Evolutionary conservation across 1,140 invertebrate genomes (phyloP), one percentile per base, ranked within the genome.

Genomic region (Cyclargus thomasi): DNA sequence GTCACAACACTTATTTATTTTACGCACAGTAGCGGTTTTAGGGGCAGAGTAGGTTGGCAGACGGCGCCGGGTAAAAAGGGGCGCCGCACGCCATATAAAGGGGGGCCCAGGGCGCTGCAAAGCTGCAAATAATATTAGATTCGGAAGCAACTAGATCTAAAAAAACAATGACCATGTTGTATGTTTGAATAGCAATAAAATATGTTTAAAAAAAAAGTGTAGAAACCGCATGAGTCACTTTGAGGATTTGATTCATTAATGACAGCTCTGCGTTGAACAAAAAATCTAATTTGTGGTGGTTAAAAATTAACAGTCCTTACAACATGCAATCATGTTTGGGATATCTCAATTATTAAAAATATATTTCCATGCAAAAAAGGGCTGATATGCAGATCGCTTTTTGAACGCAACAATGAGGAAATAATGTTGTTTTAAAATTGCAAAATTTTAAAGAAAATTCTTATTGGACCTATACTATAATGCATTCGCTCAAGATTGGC

Each of bases 271-370:
- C 39, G 39, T 1, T 47, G 39, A 47, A 47, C 39, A 47, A 47
- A 47, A 11, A 47, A 8, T 29, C 39, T 47, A 47, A 47, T 47
- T 47, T 11, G 14, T 47, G 39, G 11, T 47, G 14, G 14, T 16
- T 47, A 47, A 47, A 47, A 47, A 14, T 47, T 47, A 47, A 47
- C 39, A 47, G 14, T 47, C 39, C 39, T 47, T 47, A 47, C 39
- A 47, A 47, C 39, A 47, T 47, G 39, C 14, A 47, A 47, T 47
- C 39, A 47, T 16, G 39, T 29, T 29, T 47, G 39, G 39, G 39
- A 47, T 47, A 8, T 47, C 39, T 47, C 39, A 47, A 47, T 47
- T 47, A 47, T 47, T 47, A 47, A 47, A 47, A 47, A 47, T 47
- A 47, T 47, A 47, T 47, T 47, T 47, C 10, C 39, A 47, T 47